Evolutionary conservation across 2,797 vertebrate species (phyloP), one percentile per base, ranked within the genome.

Genomic region (Triplophysa yarkandensis): DNA sequence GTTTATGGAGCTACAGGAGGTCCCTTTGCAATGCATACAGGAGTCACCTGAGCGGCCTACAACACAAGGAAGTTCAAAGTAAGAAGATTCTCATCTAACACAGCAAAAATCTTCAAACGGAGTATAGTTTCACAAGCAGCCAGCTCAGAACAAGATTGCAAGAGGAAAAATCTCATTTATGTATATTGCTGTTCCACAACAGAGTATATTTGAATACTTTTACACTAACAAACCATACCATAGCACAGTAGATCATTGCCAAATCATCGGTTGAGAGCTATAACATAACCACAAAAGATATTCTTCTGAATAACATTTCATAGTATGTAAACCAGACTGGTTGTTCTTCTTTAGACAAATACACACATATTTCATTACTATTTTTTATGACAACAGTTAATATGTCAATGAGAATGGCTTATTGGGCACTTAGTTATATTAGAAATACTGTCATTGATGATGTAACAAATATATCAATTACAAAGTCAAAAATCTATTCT

Each of bases 21-120:
- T 83, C 88, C 83, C 86, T 85, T 23, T 85, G 88, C 88, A 91
- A 93, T 92, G 89, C 92, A 93, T 91, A 87, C 89, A 65, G 90
- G 83, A 84, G 78, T 83, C 84, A 76, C 86, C 87, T 91, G 87
- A 87, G 90, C 91, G 92, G 89, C 92, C 93, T 94, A 92, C 85
- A 93, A 93, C 81, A 93, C 87, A 91, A 91, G 88, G 87, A 81
- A 82, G 78, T 85, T 87, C 66, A 86, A 81, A 79, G 87, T 91
- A 83, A 91, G 87, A 75, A 60, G 71, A 84, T 77, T 34, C 48
- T 77, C 58, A 46, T 71, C 50, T 14, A 69, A 48, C 34, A 60
- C 28, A 52, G 36, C 44, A 62, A 52, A 62, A 70, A 66, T 16
- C 68, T 60, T 41, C 19, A 69, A 43, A 32, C 14, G 34, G 48